A percentile compares a stretch with the other conserved stretches of the same genome.
Conservation (phyloP, 2,888 invertebrate genomes). For the Agrotis ipsilon region DNA sequence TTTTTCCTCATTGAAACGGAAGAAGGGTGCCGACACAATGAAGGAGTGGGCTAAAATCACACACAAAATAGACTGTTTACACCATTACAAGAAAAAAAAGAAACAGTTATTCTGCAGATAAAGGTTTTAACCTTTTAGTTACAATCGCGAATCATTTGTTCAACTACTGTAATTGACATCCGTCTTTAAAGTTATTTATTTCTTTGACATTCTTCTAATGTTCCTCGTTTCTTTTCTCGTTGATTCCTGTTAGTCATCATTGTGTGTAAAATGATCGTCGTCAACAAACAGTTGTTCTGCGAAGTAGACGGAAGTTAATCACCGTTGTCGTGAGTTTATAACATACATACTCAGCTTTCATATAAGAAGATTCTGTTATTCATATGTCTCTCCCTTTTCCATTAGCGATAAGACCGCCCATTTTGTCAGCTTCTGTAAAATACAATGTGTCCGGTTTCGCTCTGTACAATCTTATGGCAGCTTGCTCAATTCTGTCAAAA, state of each 20-base stretch:
- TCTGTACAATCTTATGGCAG: no score
- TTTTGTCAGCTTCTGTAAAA: no score
- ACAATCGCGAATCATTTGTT: constrained; percentile 23
- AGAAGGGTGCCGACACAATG: constrained; percentile 46
- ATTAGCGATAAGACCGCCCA: no score
- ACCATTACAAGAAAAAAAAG: constrained; percentile 1
- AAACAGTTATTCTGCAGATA: neutral
- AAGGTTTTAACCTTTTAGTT: constrained; percentile 28
- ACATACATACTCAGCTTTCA: constrained; percentile 8
- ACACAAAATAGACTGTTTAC: constrained; percentile 12
- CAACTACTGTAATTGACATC: constrained; percentile 46
- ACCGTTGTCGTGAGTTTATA: constrained; percentile 41
- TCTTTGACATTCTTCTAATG: constrained; percentile 51
- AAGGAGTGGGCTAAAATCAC: constrained; percentile 2
- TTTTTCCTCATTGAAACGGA: constrained; percentile 16
- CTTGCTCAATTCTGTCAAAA: no score
- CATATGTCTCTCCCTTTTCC: neutral
- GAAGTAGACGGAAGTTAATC: constrained; percentile 67
- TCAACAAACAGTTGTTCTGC: constrained; percentile 55
- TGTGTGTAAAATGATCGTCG: constrained; percentile 61
- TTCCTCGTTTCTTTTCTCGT: constrained; percentile 68
- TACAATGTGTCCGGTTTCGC: no score
- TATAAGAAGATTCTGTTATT: constrained; percentile 7
- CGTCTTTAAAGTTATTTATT: constrained; percentile 36
- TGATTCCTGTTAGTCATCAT: constrained; percentile 58